Evolutionary conservation across 2,797 vertebrate species (phyloP).

Genomic region (Chelon auratus): DNA sequence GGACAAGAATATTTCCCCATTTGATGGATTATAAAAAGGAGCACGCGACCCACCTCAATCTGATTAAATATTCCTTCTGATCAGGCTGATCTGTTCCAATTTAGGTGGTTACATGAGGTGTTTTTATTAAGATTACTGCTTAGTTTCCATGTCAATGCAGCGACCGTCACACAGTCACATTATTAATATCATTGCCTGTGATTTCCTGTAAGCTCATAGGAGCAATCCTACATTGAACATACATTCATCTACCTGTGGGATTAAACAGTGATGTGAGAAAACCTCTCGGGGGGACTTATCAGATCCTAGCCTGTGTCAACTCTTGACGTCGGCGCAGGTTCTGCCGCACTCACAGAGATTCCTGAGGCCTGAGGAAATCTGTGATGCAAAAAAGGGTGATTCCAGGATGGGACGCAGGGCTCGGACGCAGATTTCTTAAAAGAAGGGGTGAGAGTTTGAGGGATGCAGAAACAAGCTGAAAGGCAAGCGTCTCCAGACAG

Average conservation of each 20-base stretch:
- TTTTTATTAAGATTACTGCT: no score
- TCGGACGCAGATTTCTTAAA: constrained; percentile 72
- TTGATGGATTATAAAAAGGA: no score
- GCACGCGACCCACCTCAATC: no score
- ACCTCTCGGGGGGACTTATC: neutral
- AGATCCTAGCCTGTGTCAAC: neutral
- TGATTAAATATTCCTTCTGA: no score
- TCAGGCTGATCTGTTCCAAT: no score
- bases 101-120: no score
- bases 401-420: constrained; percentile 47
- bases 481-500: constrained; percentile 51
- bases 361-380: constrained; percentile 47
- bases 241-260: neutral
- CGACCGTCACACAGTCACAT: no score
- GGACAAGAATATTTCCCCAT: no score
- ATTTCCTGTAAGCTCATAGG: neutral
- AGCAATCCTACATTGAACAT: neutral
- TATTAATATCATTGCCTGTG: neutral
- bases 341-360: constrained; percentile 40
- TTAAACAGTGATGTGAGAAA: constrained; percentile 1
- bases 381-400: constrained; percentile 59
- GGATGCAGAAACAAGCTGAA: constrained; percentile 5
- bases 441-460: constrained; percentile 34
- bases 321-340: constrained; percentile 7
- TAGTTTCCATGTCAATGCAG: no score